Conservation (phyloP, 2,113 vertebrate species). For the Suncus etruscus region DNA sequence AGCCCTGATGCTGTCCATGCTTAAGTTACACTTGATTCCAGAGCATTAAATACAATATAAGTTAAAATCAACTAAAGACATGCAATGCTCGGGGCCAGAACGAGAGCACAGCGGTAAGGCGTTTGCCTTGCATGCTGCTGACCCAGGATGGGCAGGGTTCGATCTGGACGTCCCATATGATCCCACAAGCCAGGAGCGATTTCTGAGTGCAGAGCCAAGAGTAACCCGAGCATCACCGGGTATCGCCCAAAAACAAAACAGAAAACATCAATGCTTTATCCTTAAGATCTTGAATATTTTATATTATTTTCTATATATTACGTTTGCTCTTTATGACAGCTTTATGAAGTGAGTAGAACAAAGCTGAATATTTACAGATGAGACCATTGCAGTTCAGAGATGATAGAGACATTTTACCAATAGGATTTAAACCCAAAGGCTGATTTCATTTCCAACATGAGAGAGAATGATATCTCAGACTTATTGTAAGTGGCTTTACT, state of each 20-base stretch:
- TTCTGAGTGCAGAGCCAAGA: too few species aligned
- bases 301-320: neutral
- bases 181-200: too few species aligned
- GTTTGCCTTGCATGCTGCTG: too few species aligned
- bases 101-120: too few species aligned
- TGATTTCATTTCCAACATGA: slow-evolving; percentile 1
- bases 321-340: neutral
- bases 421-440: neutral
- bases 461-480: neutral
- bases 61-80: neutral
- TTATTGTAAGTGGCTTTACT: neutral
- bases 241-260: too few species aligned
- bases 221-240: too few species aligned
- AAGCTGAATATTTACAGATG: neutral
- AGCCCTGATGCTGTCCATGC: neutral
- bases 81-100: neutral
- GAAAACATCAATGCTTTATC: too few species aligned
- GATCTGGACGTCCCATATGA: too few species aligned
- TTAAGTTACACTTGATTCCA: neutral
- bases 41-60: neutral
- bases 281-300: neutral
- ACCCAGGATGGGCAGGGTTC: too few species aligned
- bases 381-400: slow-evolving; percentile 1
- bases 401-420: neutral
- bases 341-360: neutral